phyloP scores from a whole-genome alignment of 2,113 vertebrate species.

The Anarhynchus alexandrinus region DNA sequence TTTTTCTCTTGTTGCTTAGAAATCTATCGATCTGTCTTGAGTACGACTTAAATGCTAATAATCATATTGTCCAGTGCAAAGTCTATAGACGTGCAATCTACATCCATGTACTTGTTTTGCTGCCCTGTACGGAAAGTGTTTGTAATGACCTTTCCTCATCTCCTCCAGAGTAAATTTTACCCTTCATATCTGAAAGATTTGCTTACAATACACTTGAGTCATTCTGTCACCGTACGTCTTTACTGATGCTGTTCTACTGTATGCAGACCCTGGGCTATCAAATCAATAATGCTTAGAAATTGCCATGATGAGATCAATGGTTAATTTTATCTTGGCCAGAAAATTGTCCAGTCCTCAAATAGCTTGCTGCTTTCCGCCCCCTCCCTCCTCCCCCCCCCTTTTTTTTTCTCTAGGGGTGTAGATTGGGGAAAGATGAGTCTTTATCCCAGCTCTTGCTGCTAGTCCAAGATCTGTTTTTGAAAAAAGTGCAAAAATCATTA shows the following conservation, averaged over 20 bases:
- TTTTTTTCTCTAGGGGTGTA: not conserved
- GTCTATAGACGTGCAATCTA: not conserved
- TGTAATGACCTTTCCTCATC: not conserved
- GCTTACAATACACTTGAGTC: not conserved
- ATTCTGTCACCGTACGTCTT: not conserved
- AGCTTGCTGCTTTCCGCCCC: not conserved
- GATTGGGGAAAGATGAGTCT: not conserved
- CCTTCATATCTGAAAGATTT: not conserved
- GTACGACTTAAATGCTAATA: not conserved
- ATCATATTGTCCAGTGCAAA: not conserved
- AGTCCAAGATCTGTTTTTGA: not conserved
- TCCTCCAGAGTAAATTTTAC: not conserved
- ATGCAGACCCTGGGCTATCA: not conserved
- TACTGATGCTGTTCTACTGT: not conserved
- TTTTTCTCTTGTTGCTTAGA: not conserved
- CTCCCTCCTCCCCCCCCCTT: not conserved
- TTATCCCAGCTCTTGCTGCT: not conserved
- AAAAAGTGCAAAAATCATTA: not conserved
- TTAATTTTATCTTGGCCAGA: not conserved
- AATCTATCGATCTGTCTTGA: not conserved
- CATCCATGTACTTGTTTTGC: not conserved
- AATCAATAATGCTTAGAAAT: slow-evolving; percentile 36
- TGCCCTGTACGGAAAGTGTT: not conserved
- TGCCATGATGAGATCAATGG: not conserved
- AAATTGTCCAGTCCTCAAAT: not conserved